Percentiles rank a stretch among this genome's conserved stretches.
phyloP scores from a whole-genome alignment of 64 coral and sea anemone genomes.

The Porites australiensis region DNA sequence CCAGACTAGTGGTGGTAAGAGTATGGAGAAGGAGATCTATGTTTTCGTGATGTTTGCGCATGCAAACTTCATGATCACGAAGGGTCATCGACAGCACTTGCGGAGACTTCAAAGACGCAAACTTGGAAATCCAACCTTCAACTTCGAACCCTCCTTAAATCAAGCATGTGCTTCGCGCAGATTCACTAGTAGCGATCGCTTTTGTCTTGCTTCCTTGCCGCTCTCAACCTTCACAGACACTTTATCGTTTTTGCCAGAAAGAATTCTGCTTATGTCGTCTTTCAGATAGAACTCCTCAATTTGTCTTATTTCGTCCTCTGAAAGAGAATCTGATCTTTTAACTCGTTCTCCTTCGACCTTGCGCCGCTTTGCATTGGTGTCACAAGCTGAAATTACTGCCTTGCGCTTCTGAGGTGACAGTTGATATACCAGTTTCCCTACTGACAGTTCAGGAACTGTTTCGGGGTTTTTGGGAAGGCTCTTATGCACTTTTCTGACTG shows the following conservation, averaged over 20 bases:
- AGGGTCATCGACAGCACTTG: neutral
- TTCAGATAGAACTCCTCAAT: neutral
- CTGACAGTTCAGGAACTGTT: too few relatives aligned
- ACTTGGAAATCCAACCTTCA: neutral
- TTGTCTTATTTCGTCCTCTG: neutral
- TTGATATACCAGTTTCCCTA: neutral
- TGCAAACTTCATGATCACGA: neutral
- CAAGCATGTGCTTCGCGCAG: neutral
- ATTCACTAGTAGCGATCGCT: neutral
- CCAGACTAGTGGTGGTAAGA: neutral
- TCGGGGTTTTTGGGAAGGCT: too few relatives aligned
- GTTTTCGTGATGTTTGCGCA: neutral
- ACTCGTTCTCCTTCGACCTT: neutral
- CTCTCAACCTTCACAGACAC: neutral
- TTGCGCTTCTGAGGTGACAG: neutral
- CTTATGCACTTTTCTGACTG: too few relatives aligned
- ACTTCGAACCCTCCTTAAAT: neutral
- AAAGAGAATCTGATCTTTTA: neutral
- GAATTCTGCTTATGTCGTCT: neutral
- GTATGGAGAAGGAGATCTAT: neutral
- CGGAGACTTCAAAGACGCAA: neutral
- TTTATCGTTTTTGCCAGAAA: neutral
- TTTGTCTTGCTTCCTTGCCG: neutral
- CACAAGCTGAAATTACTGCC: neutral
- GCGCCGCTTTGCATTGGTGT: neutral